These are phyloP conservation scores for Phlogophora meticulosa DNA, from an alignment of 2,888 invertebrate species.

Conservation along the genomic window DNA sequence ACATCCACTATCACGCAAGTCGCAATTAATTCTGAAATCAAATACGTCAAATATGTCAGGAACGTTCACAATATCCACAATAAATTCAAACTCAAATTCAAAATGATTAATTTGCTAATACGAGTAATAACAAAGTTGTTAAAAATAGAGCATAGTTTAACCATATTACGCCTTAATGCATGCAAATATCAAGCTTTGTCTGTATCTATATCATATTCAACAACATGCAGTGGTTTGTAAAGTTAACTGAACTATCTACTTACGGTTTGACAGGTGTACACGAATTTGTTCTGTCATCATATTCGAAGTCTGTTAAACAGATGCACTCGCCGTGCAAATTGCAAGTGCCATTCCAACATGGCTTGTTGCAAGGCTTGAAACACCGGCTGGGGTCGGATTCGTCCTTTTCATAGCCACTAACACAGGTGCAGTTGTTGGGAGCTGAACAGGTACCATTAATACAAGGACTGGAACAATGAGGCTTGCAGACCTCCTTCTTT, in stretches of 20 bases:
- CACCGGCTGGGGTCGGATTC: conserved; percentile 64
- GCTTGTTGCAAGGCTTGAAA: conserved; percentile 68
- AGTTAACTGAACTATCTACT: conserved; percentile 65
- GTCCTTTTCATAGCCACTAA: conserved; percentile 63
- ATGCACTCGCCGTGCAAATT: conserved; percentile 69
- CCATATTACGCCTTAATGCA: too few relatives aligned
- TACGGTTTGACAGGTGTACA: conserved; percentile 70
- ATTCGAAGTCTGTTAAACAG: conserved; percentile 69
- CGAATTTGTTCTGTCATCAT: conserved; percentile 61
- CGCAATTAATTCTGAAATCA: conserved; percentile 75
- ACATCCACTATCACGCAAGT: conserved; percentile 71
- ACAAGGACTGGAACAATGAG: conserved; percentile 50
- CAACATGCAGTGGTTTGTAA: not conserved
- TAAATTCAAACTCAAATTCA: too few relatives aligned
- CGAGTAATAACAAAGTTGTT: too few relatives aligned
- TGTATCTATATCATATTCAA: too few relatives aligned
- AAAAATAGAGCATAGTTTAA: too few relatives aligned
- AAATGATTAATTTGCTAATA: too few relatives aligned
- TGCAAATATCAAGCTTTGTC: too few relatives aligned
- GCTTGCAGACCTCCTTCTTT: conserved; percentile 44
- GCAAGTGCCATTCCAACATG: conserved; percentile 74
- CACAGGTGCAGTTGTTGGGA: conserved; percentile 75
- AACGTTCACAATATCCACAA: too few relatives aligned
- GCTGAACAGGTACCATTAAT: conserved; percentile 75
- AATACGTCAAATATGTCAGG: not conserved